Base-by-base conservation (phyloP, 2,113 vertebrate genomes). In the Scopus umbretta region DNA sequence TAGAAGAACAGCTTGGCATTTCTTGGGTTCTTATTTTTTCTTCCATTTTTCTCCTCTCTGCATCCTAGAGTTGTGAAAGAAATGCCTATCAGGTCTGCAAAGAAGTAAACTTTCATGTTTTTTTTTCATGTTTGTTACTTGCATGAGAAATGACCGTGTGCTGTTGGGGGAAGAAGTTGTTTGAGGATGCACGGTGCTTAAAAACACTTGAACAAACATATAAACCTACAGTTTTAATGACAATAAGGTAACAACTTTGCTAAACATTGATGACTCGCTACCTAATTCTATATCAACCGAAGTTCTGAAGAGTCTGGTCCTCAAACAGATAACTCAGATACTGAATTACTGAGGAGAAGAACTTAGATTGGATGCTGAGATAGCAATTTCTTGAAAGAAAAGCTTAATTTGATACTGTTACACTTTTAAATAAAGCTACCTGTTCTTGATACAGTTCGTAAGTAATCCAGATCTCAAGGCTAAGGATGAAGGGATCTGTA, bases 301-400 rank as follows among this genome's bases (percentile, higher is more conserved):
- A 72, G 58, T 79, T 90, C 16, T 83, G 56, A 67, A 56, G 47
- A 70, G 45, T 74, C 68, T 92, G 22, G 25, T 67, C 42, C 42
- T 42, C 32, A 88, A 59, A 43, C 22, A 85, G 45, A 12, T 75
- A 59, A 34, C 86, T 78, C 56, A 72, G 53, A 58, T 65, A 62
- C n/a, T 70, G 63, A 85, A 32, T 85, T 90, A 61, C 3, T 80
- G 55, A 93, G 47, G 50, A 63, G 26, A 59, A 70, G 20, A 81
- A 42, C 7, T 66, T 79, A 38, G 47, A 55, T 36, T 65, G 49
- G 50, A 47, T 83, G 25, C 26, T 34, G 27, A 74, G n/a, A 42
- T 26, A 91, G 49, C 21, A 70, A 38, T 85, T 90, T 91, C 10
- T 59, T 88, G 4, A 73, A 90, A 73, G 75, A 81, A 87, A 95